Percentiles rank a stretch among this genome's conserved stretches.
Conservation (phyloP, 2,797 vertebrate genomes). For the Erpetoichthys calabaricus region DNA sequence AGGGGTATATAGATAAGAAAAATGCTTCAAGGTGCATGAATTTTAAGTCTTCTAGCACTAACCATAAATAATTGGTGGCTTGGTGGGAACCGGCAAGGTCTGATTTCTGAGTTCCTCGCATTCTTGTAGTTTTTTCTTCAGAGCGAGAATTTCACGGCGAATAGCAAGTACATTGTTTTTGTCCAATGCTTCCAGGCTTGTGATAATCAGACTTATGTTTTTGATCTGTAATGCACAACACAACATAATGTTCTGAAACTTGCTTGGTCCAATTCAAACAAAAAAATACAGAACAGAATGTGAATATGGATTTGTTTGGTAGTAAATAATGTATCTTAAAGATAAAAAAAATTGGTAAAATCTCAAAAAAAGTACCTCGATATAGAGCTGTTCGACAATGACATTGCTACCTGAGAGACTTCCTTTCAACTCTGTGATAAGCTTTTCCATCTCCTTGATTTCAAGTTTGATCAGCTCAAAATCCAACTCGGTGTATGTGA, state of each 20-base stretch:
- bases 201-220: conserved; percentile 41
- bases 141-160: conserved; percentile 35
- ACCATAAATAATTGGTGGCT: not conserved
- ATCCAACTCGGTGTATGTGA: not conserved
- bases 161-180: conserved; percentile 51
- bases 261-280: too few relatives aligned
- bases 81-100: not conserved
- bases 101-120: conserved; percentile 30
- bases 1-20: too few relatives aligned
- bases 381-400: not conserved
- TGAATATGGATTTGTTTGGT: too few relatives aligned
- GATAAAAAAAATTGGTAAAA: too few relatives aligned
- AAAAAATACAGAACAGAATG: too few relatives aligned
- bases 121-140: conserved; percentile 44
- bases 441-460: not conserved
- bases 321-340: too few relatives aligned
- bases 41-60: not conserved
- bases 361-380: not conserved
- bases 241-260: not conserved
- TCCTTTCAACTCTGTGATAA: not conserved
- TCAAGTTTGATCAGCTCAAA: not conserved
- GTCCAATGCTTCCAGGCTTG: conserved; percentile 45
- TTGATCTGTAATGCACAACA: not conserved
- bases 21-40: too few relatives aligned
- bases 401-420: not conserved